Base-by-base conservation (phyloP, 1,140 invertebrate species). In the Drosophila grimshawi region DNA sequence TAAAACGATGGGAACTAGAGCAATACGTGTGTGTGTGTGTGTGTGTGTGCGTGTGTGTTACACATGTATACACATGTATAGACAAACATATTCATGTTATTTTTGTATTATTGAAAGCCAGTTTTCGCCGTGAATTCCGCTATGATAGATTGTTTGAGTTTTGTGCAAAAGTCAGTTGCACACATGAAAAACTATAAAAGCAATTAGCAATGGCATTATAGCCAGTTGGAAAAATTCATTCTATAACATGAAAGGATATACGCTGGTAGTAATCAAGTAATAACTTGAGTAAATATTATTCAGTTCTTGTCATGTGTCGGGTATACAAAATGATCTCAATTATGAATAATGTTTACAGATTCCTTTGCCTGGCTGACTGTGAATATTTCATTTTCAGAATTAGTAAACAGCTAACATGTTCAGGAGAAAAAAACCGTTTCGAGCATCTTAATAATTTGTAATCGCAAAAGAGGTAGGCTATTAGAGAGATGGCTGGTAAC, bases 71-170 rank as follows among this genome's bases (percentile, higher is more conserved):
- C 67, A 49, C 37, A 45, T 43, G 7, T 30, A 48, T 41, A 19
- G 35, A 6, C 19, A 19, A 49, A 65, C 51, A 27, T 56, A 49
- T 57, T 33, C 51, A 27, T 43, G 32, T 51, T 55, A 67, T 51
- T 73, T 73, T 79, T 76, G 62, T 64, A 73, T 79, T 79, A 77
- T 77, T 73, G 63, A 77, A 73, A 61, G 56, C 59, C 62, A 68
- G 61, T 73, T 79, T 70, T 71, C 59, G 43, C 60, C 55, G 65
- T 61, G 32, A 60, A 75, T 51, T 59, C 48, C 52, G 19, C 5
- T 33, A 56, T 57, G 60, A 30, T 55, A 57, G 56, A 48, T 32
- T 10, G 61, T 60, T 49, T 51, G 53, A 49, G 51, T 53, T 51
- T 32, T 56, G 39, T 41, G 51, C 10, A 33, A 64, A 64, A 64